Conservation (phyloP, 2,888 invertebrate genomes). For the Augiades crinisus region DNA sequence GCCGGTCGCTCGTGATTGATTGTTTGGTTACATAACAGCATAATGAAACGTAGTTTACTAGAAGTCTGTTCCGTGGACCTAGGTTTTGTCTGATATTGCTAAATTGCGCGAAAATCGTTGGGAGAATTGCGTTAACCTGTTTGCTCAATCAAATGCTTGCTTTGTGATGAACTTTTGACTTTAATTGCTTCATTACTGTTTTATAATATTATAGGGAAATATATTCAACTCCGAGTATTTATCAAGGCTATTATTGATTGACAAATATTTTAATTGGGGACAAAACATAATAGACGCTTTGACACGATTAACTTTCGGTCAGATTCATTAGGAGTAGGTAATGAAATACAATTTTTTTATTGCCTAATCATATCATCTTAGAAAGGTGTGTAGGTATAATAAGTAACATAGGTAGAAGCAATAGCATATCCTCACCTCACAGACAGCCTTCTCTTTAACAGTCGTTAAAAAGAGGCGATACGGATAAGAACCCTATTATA, state of each 20-base stretch:
- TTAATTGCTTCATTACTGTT: constrained; percentile 21
- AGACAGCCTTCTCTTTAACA: no score
- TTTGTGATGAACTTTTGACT: constrained; percentile 17
- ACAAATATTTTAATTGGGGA: neutral
- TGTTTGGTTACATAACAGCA: constrained; percentile 35
- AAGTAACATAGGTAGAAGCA: no score
- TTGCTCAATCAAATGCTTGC: constrained; percentile 6
- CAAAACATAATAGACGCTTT: neutral
- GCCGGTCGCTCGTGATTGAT: constrained; percentile 46
- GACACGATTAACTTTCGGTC: neutral
- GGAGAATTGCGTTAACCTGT: constrained; percentile 4
- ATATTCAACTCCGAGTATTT: neutral
- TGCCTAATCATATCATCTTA: no score
- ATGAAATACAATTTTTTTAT: no score
- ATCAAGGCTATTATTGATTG: neutral
- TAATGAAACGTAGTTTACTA: constrained; percentile 47
- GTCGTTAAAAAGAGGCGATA: no score
- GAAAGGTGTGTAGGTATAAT: no score
- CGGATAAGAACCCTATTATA: no score
- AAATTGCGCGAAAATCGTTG: constrained; percentile 4
- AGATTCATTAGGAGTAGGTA: neutral
- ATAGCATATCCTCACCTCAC: no score
- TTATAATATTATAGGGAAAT: constrained; percentile 14
- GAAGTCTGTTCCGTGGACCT: constrained; percentile 15
- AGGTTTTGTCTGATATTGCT: neutral